Conservation (phyloP, 1,140 invertebrate species). For the Psilanteris sp. region DNA sequence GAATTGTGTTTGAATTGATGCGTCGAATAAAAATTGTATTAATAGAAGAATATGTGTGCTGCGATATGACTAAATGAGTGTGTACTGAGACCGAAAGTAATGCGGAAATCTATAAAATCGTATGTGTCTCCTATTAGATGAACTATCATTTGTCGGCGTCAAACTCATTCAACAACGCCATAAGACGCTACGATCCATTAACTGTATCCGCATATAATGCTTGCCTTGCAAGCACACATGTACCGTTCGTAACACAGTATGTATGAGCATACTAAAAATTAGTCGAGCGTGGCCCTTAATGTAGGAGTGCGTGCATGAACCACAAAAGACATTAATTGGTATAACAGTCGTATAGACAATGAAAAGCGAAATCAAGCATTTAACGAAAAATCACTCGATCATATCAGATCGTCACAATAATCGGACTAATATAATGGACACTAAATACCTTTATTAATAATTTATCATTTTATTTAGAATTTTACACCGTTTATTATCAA, state of each 20-base stretch:
- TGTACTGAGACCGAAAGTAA: slow-evolving; percentile 9
- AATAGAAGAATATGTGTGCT: too few relatives aligned
- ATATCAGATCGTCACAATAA: slow-evolving; percentile 45
- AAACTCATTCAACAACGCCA: slow-evolving; percentile 76
- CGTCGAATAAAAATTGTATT: too few relatives aligned
- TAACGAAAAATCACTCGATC: slow-evolving; percentile 42
- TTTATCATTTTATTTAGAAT: too few relatives aligned
- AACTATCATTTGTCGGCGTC: slow-evolving; percentile 78
- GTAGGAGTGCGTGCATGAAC: slow-evolving; percentile 57
- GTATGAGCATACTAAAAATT: slow-evolving; percentile 62
- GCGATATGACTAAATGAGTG: slow-evolving; percentile 3
- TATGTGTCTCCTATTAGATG: slow-evolving; percentile 71
- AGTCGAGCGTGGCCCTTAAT: slow-evolving; percentile 60
- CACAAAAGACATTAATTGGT: slow-evolving; percentile 62
- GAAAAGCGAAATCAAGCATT: slow-evolving; percentile 26
- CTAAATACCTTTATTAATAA: too few relatives aligned
- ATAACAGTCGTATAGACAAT: slow-evolving; percentile 62
- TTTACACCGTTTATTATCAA: too few relatives aligned
- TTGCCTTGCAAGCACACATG: slow-evolving; percentile 57
- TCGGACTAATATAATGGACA: too few relatives aligned
- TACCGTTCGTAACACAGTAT: slow-evolving; percentile 52
- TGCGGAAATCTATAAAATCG: slow-evolving; percentile 70
- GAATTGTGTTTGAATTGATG: too few relatives aligned
- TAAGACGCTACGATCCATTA: slow-evolving; percentile 67
- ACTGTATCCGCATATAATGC: slow-evolving; percentile 63